A percentile compares a stretch with the other conserved stretches of the same genome.
Conservation (phyloP, 2,113 vertebrate genomes). For the Gymnorhina tibicen region DNA sequence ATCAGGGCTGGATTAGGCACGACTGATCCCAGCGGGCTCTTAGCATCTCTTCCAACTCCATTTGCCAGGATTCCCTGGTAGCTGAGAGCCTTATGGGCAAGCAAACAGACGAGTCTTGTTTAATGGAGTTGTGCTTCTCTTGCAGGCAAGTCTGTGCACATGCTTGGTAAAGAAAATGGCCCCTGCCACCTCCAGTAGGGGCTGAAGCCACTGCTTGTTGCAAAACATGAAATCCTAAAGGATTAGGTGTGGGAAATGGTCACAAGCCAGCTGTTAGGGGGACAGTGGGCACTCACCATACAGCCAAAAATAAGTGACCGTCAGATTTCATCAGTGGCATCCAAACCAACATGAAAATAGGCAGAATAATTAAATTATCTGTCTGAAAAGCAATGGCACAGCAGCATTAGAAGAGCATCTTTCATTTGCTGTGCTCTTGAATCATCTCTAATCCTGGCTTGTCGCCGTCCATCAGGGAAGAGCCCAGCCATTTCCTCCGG, state of each 20-base stretch:
- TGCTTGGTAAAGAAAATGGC: neutral
- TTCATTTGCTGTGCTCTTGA: neutral
- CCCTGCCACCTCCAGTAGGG: neutral
- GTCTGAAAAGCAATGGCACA: neutral
- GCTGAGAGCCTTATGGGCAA: neutral
- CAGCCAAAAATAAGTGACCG: neutral
- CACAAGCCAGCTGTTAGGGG: neutral
- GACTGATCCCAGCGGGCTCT: neutral
- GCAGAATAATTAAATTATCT: slow-evolving; percentile 36
- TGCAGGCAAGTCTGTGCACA: neutral
- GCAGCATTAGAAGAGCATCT: neutral
- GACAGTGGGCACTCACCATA: neutral
- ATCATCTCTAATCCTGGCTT: neutral
- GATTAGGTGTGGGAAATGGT: neutral
- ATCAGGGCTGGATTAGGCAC: neutral
- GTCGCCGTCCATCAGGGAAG: neutral
- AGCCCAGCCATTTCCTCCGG: neutral
- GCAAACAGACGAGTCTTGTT: neutral
- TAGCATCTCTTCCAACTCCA: neutral
- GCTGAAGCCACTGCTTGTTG: neutral
- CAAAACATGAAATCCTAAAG: neutral
- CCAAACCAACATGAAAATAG: neutral
- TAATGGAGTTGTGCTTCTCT: neutral
- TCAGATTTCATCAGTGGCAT: neutral
- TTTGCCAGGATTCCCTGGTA: neutral